A percentile compares a stretch with the other conserved stretches of the same genome.
phyloP scores from a whole-genome alignment of 2,797 vertebrate genomes.

The Amblyraja radiata region DNA sequence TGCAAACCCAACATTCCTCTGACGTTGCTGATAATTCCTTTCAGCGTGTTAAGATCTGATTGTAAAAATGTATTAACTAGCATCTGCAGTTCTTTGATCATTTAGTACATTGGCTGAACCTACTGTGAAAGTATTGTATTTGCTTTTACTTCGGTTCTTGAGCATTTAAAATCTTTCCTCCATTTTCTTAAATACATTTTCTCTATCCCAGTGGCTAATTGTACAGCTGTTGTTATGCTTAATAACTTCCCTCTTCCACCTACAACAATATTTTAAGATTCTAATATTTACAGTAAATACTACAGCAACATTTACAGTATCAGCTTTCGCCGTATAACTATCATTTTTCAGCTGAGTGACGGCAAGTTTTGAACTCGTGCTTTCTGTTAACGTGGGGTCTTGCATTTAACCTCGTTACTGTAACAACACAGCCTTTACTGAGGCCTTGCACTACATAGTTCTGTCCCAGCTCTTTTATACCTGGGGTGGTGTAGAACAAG shows the following conservation, averaged over 20 bases:
- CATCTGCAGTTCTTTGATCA: no score
- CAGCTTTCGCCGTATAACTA: not conserved
- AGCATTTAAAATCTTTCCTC: not conserved
- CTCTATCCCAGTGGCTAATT: not conserved
- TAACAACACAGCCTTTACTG: not conserved
- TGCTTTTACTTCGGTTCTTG: not conserved
- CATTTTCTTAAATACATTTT: not conserved
- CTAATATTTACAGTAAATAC: not conserved
- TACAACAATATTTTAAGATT: not conserved
- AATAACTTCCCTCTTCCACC: not conserved
- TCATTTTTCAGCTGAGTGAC: not conserved
- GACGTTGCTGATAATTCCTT: not conserved
- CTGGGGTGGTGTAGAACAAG: no score
- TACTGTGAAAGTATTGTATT: not conserved
- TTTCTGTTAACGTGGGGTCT: not conserved
- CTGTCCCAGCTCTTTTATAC: not conserved
- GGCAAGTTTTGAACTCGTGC: not conserved
- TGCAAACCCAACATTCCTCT: not conserved
- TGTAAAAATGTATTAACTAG: not conserved
- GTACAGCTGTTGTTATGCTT: not conserved
- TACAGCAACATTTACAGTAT: not conserved
- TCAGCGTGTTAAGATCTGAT: not conserved
- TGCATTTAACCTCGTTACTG: not conserved
- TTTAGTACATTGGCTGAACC: not conserved
- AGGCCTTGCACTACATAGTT: not conserved